phyloP scores from a whole-genome alignment of 2,113 vertebrate genomes.

The Hippolais icterina region DNA sequence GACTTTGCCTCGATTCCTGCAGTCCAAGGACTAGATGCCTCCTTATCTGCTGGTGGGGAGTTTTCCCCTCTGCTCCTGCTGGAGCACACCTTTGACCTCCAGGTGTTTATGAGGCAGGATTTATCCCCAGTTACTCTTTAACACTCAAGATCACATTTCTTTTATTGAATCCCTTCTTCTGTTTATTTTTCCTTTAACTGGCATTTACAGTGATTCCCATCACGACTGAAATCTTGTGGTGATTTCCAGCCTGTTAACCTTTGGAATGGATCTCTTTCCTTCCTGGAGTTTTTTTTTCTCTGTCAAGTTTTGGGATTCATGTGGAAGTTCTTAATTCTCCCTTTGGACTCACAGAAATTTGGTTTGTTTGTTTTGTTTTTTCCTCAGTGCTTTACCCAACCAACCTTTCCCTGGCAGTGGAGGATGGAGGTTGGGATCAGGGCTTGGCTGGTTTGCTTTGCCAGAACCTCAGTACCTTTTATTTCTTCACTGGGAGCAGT shows the following conservation, averaged over 20 bases:
- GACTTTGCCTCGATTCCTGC: background rate
- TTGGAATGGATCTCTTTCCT: background rate
- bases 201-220: background rate
- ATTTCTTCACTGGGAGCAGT: background rate
- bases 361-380: background rate
- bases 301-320: background rate
- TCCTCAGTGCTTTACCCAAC: background rate
- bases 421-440: background rate
- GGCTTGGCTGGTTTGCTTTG: background rate
- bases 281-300: background rate
- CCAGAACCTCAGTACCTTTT: background rate
- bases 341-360: background rate
- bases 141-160: conserved; percentile 25
- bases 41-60: background rate
- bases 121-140: conserved; percentile 53
- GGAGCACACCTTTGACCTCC: conserved; percentile 36
- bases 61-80: background rate
- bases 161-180: conserved; percentile 1
- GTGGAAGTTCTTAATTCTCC: background rate
- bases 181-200: background rate
- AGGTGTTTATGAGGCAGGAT: background rate
- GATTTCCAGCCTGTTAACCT: background rate
- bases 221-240: background rate
- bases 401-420: background rate
- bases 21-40: background rate